These are phyloP conservation scores for Notodonta ziczac DNA, from an alignment of 2,888 invertebrate genomes.

Conservation along the genomic window DNA sequence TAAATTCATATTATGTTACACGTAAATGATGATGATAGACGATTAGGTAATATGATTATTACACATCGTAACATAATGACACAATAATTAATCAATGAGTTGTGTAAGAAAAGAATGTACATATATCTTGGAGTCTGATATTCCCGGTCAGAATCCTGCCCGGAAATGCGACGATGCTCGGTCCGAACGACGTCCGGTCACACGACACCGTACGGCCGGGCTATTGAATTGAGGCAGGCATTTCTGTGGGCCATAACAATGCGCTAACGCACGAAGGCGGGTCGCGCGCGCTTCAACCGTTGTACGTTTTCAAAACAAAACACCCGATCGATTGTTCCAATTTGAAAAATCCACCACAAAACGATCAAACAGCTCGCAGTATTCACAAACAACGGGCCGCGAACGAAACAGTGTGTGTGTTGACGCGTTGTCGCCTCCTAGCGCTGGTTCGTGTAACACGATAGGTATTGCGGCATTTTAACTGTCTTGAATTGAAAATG, in stretches of 20 bases:
- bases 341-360: constrained; percentile 76
- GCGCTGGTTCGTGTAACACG: constrained; percentile 49
- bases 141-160: constrained; percentile 47
- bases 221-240: constrained; percentile 60
- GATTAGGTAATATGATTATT: background rate
- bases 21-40: background rate
- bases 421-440: constrained; percentile 45
- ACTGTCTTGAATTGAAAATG: constrained; percentile 60
- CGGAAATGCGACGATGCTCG: constrained; percentile 13
- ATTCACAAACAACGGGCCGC: constrained; percentile 71
- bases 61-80: constrained; percentile 11
- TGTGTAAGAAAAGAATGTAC: constrained; percentile 10
- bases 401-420: constrained; percentile 49
- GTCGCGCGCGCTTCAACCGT: constrained; percentile 57
- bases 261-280: constrained; percentile 59
- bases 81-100: constrained; percentile 30
- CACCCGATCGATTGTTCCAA: constrained; percentile 71
- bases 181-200: constrained; percentile 55
- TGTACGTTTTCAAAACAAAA: constrained; percentile 78
- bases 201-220: constrained; percentile 59
- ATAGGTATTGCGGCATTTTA: constrained; percentile 32
- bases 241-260: constrained; percentile 68
- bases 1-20: no score
- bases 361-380: constrained; percentile 72
- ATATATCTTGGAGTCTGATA: background rate